A percentile compares a stretch with the other conserved stretches of the same genome.
Conservation (phyloP, 2,888 invertebrate species). For the Drosophila pegasa region DNA sequence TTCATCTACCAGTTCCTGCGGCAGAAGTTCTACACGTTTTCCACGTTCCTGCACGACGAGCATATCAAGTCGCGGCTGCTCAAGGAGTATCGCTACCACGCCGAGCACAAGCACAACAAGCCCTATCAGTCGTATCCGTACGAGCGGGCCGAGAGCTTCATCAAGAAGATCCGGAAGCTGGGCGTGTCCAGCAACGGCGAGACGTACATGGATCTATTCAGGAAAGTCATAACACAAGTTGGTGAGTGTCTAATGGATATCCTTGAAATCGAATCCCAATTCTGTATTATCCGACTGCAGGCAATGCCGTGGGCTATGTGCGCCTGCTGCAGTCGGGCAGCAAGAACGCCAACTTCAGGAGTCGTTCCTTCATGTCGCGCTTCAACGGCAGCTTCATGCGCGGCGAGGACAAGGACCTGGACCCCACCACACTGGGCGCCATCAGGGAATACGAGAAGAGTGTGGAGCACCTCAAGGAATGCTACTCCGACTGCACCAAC, state of each 20-base stretch:
- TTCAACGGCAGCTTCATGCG: conserved; percentile 88
- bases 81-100: conserved; percentile 93
- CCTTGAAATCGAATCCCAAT: neutral
- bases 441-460: conserved; percentile 91
- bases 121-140: conserved; percentile 85
- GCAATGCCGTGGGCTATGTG: conserved; percentile 97
- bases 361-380: conserved; percentile 94
- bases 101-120: conserved; percentile 86
- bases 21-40: conserved; percentile 96
- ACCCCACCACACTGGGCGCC: conserved; percentile 87
- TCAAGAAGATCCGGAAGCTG: conserved; percentile 94
- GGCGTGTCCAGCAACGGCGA: conserved; percentile 92
- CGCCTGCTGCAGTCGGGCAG: conserved; percentile 97
- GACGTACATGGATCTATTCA: conserved; percentile 96
- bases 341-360: conserved; percentile 95
- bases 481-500: conserved; percentile 88
- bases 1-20: conserved; percentile 97
- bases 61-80: conserved; percentile 97
- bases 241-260: conserved; percentile 86
- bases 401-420: conserved; percentile 86
- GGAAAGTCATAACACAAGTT: conserved; percentile 96
- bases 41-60: conserved; percentile 98
- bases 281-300: conserved; percentile 52
- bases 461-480: conserved; percentile 91
- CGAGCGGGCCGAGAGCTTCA: conserved; percentile 96